These are phyloP conservation scores for Ganaspis brasiliensis DNA, from an alignment of 2,888 invertebrate genomes.

Conservation along the genomic window DNA sequence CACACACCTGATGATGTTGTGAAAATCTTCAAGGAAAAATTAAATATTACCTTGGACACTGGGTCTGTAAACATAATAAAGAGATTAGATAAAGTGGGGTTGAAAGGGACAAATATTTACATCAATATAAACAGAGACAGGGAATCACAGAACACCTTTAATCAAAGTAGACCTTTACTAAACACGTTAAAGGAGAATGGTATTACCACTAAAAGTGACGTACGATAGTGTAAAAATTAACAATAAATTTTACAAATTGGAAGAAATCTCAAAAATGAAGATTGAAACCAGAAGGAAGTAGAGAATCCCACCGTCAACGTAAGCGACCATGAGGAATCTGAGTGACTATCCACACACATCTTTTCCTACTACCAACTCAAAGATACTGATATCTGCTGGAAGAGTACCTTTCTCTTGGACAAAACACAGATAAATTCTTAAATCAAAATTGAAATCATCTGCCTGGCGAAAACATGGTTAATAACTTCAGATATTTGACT, in stretches of 20 bases:
- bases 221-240: background rate
- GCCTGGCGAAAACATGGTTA: background rate
- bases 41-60: too few relatives aligned
- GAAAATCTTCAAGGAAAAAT: too few relatives aligned
- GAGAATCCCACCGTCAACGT: too few relatives aligned
- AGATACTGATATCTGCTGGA: too few relatives aligned
- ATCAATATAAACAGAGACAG: background rate
- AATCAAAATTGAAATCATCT: background rate
- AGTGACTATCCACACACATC: too few relatives aligned
- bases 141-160: background rate
- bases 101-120: background rate
- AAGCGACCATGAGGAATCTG: too few relatives aligned
- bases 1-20: too few relatives aligned
- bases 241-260: background rate
- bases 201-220: background rate
- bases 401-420: background rate
- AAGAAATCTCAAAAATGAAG: background rate
- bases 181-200: too few relatives aligned
- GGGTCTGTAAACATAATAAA: too few relatives aligned
- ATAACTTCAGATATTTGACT: background rate
- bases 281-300: background rate
- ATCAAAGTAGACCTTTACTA: background rate
- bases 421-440: background rate
- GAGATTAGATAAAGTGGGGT: too few relatives aligned
- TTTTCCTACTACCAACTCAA: too few relatives aligned